Base-by-base conservation (phyloP, 2,888 invertebrate species). In the Diarsia brunnea region DNA sequence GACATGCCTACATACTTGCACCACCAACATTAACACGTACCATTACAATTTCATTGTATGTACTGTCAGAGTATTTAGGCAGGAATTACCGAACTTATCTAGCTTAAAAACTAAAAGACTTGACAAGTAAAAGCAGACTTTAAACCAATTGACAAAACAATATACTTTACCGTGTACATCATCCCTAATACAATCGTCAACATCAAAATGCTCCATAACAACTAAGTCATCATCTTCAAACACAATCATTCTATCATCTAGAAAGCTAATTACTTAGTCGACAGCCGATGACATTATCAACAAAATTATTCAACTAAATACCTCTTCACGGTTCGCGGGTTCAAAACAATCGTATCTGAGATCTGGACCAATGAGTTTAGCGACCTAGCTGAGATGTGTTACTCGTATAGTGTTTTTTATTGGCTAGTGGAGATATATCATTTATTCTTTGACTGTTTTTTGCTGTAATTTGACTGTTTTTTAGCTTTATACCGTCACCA, bases 261-360 rank as follows among this genome's bases (percentile, higher is more conserved):
- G 81, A 88, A 87, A 87, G 83, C 77, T 82, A 89, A 87, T 81
- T 79, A 81, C 70, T 16, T 70, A 47, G 79, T 80, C 58, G 83
- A 86, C 85, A 80, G 78, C 61, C 71, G 89, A 87, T 82, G 91
- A 91, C 91, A 89, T 79, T 90, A 91, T 91, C 89, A 74, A 16
- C 63, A 49, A 84, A 84, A 87, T 86, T 87, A 86, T 89, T 84
- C 80, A 86, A 83, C 75, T 84, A 74, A 80, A 81, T 78, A 81
- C 73, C 72, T 80, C 72, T 81, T 79, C 81, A 82, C 69, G 88
- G 81, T 86, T 84, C 74, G 68, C 73, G 72, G 61, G 49, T 55
- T 61, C 43, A 71, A 88, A 86, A 88, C 87, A 88, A 88, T 86
- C 68, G 65, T 88, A 87, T 87, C 87, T 75, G 2, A 27, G 64